phyloP scores from a whole-genome alignment of 1,140 invertebrate species.

The Camponotus floridanus region DNA sequence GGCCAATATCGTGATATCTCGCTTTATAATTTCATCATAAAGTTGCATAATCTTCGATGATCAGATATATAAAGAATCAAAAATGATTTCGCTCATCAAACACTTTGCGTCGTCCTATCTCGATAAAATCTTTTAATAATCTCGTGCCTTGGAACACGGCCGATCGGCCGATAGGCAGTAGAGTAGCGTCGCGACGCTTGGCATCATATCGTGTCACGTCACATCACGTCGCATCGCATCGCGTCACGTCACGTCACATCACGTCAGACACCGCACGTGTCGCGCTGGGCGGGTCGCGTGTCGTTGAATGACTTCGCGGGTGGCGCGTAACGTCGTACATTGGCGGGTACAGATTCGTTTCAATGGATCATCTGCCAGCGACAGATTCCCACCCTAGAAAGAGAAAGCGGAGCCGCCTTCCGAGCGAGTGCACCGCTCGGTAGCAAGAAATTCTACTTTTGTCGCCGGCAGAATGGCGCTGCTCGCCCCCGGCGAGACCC shows the following conservation, averaged over 20 bases:
- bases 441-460: slow-evolving; percentile 77
- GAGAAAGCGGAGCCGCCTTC: slow-evolving; percentile 56
- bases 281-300: slow-evolving; percentile 47
- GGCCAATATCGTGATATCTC: neutral
- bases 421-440: slow-evolving; percentile 66
- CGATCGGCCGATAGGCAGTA: slow-evolving; percentile 14
- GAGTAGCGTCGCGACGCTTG: slow-evolving; percentile 17
- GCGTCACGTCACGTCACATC: slow-evolving; percentile 46
- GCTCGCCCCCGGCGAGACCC: slow-evolving; percentile 29
- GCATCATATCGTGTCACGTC: slow-evolving; percentile 30
- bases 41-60: neutral
- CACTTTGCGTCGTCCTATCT: slow-evolving; percentile 1
- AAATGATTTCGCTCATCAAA: neutral
- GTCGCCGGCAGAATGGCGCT: slow-evolving; percentile 75
- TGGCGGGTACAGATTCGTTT: slow-evolving; percentile 70
- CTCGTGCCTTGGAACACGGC: neutral
- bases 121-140: slow-evolving; percentile 4
- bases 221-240: slow-evolving; percentile 7
- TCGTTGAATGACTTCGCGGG: slow-evolving; percentile 57
- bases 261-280: slow-evolving; percentile 36
- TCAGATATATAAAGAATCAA: neutral
- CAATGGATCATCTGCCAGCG: slow-evolving; percentile 79
- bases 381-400: slow-evolving; percentile 68
- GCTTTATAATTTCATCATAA: slow-evolving; percentile 1
- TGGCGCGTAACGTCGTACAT: slow-evolving; percentile 41